These are phyloP conservation scores for Ptiloglossa arizonensis DNA, from an alignment of 1,140 invertebrate genomes.

Conservation along the genomic window DNA sequence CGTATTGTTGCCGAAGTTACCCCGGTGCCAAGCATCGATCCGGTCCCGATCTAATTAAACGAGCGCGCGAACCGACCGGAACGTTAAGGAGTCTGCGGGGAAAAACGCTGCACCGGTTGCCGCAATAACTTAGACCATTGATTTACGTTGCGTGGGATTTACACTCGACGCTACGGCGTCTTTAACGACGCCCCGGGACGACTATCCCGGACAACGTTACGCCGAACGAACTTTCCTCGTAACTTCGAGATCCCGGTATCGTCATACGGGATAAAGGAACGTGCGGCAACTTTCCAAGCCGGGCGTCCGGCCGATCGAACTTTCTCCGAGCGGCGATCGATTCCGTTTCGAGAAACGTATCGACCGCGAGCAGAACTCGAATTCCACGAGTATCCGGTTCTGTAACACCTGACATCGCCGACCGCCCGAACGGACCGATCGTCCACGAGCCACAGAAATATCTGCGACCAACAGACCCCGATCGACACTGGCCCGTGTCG, in stretches of 20 bases:
- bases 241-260: constrained; percentile 28
- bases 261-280: constrained; percentile 30
- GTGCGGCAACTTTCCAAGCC: constrained; percentile 16
- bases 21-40: constrained; percentile 26
- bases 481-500: neutral
- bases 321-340: constrained; percentile 16
- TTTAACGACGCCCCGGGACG: constrained; percentile 6
- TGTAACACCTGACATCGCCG: neutral
- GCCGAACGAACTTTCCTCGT: constrained; percentile 11
- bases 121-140: neutral
- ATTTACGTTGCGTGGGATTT: neutral
- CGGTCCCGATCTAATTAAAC: constrained; percentile 39
- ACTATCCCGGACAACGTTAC: neutral
- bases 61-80: neutral
- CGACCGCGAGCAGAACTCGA: constrained; percentile 10
- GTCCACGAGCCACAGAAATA: no score
- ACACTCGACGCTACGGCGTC: neutral
- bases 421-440: no score
- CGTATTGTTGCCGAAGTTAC: neutral
- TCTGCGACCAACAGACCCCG: no score
- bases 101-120: neutral
- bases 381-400: no score
- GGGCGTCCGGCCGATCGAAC: constrained; percentile 30
- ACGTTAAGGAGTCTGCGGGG: neutral
- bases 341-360: constrained; percentile 3